Base-by-base conservation (phyloP, 2,113 vertebrate species). In the Puntigrus tetrazona region DNA sequence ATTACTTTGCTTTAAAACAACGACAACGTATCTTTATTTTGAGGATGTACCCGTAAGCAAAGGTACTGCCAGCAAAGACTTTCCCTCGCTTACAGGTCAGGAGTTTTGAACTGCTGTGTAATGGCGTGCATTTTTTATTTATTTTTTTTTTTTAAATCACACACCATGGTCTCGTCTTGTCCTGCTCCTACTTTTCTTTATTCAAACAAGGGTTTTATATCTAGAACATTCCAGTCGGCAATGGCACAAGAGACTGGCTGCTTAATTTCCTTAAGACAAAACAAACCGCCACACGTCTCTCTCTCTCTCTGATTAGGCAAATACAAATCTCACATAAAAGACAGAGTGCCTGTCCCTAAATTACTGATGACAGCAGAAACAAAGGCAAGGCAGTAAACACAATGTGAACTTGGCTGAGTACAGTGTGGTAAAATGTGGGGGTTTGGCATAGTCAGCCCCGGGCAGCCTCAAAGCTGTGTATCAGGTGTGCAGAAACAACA, bases 391-490 rank as follows among this genome's bases (percentile, higher is more conserved):
- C 94, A 94, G 88, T 89, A 95, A 96, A 95, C 92, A 94, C 91
- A 89, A 93, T 91, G 94, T 92, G 69, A 94, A 93, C 93, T 94
- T 95, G 94, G 95, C 95, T 95, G 96, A 94, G 92, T 96, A 96
- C 96, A 95, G 96, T 96, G 94, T 94, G 94, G 84, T 89, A 93
- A 94, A 90, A 87, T 84, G 85, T 75, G 38, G 79, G 85, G 72
- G 89, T 50, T 83, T 75, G 81, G 70, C 55, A 75, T 29, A 18
- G 20, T 63, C 38, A 14, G 70, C 81, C 81, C 67, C 34, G 27
- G 69, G 50, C 69, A 83, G 52, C 52, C 73, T 74, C 82, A 83
- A 41, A 59, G n/a, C 81, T 74, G 50, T 11, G 81, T 45, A 74
- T 29, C 50, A 45, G 81, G 81, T 83, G 52, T 57, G 57, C 70